A percentile compares a stretch with the other conserved stretches of the same genome.
These are phyloP conservation scores for Cryptoleucopteryx plumbea DNA, from an alignment of 2,113 vertebrate genomes.

Conservation along the genomic window DNA sequence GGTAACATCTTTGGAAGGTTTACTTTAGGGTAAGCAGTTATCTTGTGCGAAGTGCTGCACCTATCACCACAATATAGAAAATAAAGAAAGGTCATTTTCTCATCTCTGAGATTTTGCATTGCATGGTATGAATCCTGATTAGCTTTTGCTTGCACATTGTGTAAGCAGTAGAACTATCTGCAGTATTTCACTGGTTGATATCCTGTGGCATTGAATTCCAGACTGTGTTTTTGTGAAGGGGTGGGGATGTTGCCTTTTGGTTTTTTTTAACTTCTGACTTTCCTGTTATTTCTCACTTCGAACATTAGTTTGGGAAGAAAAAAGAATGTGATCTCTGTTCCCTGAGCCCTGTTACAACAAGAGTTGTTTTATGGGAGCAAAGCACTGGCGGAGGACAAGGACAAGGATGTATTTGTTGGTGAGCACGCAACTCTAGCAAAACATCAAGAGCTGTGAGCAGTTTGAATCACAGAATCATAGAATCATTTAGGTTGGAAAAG, in stretches of 20 bases:
- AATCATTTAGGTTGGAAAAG: not conserved
- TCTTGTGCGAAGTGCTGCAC: not conserved
- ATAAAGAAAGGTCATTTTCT: not conserved
- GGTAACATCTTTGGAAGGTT: not conserved
- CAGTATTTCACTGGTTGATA: not conserved
- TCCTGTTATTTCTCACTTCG: not conserved
- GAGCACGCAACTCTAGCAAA: not conserved
- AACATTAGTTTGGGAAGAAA: not conserved
- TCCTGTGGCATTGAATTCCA: not conserved
- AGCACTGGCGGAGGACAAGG: not conserved
- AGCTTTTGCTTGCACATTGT: not conserved
- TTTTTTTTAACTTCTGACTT: not conserved
- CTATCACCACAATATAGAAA: not conserved
- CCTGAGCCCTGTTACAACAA: not conserved
- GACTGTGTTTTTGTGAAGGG: not conserved
- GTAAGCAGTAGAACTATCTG: not conserved
- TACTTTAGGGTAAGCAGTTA: not conserved
- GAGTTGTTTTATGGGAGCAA: not conserved
- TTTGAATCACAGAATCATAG: not conserved
- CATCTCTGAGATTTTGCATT: not conserved
- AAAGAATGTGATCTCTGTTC: not conserved
- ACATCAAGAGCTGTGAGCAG: not conserved
- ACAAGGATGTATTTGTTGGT: not conserved
- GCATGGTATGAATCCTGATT: not conserved
- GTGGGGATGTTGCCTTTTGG: not conserved